These are phyloP conservation scores for Poeciliopsis paucimaculata DNA, from an alignment of 2,797 vertebrate species.

Conservation along the genomic window DNA sequence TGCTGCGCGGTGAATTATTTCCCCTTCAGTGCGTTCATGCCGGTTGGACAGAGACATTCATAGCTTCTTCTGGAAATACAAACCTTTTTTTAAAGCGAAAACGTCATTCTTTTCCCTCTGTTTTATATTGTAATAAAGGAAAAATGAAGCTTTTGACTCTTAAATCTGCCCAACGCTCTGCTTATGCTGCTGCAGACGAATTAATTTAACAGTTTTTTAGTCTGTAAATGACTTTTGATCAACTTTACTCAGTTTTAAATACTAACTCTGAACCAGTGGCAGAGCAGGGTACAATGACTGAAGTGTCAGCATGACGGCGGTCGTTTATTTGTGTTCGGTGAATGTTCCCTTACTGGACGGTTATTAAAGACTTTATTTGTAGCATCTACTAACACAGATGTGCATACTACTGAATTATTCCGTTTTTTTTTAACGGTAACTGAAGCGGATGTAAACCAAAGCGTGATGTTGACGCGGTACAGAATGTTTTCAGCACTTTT, in stretches of 20 bases:
- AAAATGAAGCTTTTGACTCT: not conserved
- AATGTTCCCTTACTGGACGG: not conserved
- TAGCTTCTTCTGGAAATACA: not conserved
- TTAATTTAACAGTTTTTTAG: not conserved
- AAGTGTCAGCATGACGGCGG: not conserved
- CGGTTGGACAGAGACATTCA: not conserved
- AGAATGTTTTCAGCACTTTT: slow-evolving; percentile 59
- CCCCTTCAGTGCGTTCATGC: not conserved
- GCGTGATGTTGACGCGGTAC: slow-evolving; percentile 28
- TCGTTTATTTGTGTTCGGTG: not conserved
- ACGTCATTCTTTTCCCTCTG: too few relatives aligned
- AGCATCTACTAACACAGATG: not conserved
- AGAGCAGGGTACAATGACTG: not conserved
- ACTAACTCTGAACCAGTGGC: not conserved
- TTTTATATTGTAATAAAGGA: not conserved
- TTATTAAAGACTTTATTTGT: not conserved
- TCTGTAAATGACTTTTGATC: not conserved
- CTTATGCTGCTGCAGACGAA: not conserved
- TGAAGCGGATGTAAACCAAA: slow-evolving; percentile 61
- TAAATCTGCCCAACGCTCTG: not conserved
- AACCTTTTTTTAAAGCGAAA: not conserved
- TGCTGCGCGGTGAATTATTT: slow-evolving; percentile 39
- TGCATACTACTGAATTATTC: slow-evolving; percentile 56
- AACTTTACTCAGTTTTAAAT: not conserved
- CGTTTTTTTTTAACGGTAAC: slow-evolving; percentile 7